These are phyloP conservation scores for Pachypsylla venusta DNA, from an alignment of 1,140 invertebrate species.

Conservation along the genomic window DNA sequence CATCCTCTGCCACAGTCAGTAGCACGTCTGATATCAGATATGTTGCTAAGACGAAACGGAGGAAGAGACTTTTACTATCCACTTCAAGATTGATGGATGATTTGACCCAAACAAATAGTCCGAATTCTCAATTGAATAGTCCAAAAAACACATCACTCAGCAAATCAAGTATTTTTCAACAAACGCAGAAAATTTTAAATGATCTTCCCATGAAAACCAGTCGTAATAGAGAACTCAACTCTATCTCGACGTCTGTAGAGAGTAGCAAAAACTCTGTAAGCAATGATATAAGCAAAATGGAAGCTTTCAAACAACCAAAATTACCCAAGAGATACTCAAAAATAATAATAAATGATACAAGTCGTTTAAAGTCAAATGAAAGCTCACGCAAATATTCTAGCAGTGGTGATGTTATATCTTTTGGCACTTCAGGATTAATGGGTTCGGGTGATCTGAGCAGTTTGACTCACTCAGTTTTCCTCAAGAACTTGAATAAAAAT, in stretches of 20 bases:
- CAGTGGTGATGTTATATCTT: neutral
- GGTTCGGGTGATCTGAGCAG: neutral
- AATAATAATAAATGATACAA: neutral
- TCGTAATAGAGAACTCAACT: neutral
- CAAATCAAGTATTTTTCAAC: neutral
- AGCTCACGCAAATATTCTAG: neutral
- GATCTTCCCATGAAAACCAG: neutral
- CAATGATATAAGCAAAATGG: no score
- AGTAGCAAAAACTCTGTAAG: neutral
- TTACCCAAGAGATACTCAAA: neutral
- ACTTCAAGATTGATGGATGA: neutral
- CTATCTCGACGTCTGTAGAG: neutral
- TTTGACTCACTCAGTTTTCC: neutral
- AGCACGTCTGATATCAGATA: neutral
- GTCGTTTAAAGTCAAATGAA: neutral
- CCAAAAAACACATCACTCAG: neutral
- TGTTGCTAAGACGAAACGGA: neutral
- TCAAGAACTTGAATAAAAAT: conserved; percentile 1
- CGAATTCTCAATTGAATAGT: neutral
- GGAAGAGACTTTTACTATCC: neutral
- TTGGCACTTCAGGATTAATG: neutral
- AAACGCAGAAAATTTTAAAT: neutral
- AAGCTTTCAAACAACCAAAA: neutral
- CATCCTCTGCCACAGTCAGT: neutral
- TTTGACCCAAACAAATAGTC: neutral